Conservation (phyloP, 2,113 vertebrate genomes). For the Phainopepla nitens region DNA sequence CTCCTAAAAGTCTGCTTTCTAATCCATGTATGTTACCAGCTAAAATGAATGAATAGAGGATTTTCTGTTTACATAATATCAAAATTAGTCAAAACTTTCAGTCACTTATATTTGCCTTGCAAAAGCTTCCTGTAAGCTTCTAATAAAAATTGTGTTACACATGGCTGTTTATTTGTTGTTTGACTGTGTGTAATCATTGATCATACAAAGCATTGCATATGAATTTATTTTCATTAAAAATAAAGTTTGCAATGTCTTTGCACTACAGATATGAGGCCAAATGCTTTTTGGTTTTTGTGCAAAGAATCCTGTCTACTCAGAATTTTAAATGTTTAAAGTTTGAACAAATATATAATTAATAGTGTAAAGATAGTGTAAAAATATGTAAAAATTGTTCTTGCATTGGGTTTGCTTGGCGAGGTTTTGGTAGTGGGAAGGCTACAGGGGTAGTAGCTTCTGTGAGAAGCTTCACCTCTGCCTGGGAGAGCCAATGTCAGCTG, state of each 20-base stretch:
- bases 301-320: background rate
- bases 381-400: background rate
- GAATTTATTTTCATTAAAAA: background rate
- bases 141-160: background rate
- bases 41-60: conserved; percentile 45
- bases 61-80: conserved; percentile 44
- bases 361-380: background rate
- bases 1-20: conserved; percentile 36
- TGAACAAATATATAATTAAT: background rate
- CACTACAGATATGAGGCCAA: background rate
- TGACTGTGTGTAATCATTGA: background rate
- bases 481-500: rapidly evolving
- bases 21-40: conserved; percentile 28
- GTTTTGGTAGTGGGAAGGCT: background rate
- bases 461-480: background rate
- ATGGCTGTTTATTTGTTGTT: background rate
- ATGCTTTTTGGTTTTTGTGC: background rate
- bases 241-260: background rate
- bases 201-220: background rate
- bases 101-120: background rate
- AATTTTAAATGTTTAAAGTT: background rate
- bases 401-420: background rate
- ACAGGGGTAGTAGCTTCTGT: background rate
- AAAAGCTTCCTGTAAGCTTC: background rate
- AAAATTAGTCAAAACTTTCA: conserved; percentile 28